A percentile compares a stretch with the other conserved stretches of the same genome.
Conservation (phyloP, 2,797 vertebrate genomes). For the Sebastes matsubarae region DNA sequence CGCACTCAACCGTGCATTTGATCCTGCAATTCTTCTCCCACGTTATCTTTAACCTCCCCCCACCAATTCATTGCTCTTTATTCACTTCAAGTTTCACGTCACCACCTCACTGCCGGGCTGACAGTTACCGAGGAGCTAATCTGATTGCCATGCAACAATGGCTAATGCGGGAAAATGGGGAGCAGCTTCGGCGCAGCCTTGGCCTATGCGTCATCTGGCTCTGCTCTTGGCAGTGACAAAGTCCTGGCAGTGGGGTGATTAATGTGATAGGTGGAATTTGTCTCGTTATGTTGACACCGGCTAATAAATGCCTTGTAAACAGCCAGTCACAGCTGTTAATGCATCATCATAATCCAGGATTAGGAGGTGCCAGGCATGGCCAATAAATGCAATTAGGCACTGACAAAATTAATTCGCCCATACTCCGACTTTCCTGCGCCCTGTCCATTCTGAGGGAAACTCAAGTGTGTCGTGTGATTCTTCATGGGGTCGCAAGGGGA, state of each 20-base stretch:
- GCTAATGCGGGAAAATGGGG: conserved; percentile 61
- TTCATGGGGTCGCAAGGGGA: conserved; percentile 36
- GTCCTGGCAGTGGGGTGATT: conserved; percentile 81
- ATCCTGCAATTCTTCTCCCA: conserved; percentile 49
- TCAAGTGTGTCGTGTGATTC: conserved; percentile 38
- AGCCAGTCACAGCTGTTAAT: conserved; percentile 85
- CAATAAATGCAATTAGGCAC: conserved; percentile 86
- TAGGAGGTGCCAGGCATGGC: conserved; percentile 83
- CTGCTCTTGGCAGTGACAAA: conserved; percentile 67
- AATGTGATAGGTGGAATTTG: conserved; percentile 86
- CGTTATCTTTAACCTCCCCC: conserved; percentile 45
- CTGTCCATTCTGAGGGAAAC: conserved; percentile 61
- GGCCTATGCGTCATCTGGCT: conserved; percentile 62
- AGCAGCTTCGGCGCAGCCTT: conserved; percentile 32
- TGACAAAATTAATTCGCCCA: conserved; percentile 80
- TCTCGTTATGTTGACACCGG: conserved; percentile 82
- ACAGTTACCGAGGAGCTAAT: conserved; percentile 62
- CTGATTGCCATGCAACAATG: conserved; percentile 61
- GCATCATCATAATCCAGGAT: conserved; percentile 89
- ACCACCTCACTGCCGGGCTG: conserved; percentile 40
- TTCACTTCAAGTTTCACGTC: conserved; percentile 48
- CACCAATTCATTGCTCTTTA: conserved; percentile 36
- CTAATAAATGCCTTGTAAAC: conserved; percentile 89
- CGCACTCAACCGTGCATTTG: conserved; percentile 52
- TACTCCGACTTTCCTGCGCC: conserved; percentile 63